phyloP scores from a whole-genome alignment of 2,888 invertebrate species.

The Drosophila paramelanica region DNA sequence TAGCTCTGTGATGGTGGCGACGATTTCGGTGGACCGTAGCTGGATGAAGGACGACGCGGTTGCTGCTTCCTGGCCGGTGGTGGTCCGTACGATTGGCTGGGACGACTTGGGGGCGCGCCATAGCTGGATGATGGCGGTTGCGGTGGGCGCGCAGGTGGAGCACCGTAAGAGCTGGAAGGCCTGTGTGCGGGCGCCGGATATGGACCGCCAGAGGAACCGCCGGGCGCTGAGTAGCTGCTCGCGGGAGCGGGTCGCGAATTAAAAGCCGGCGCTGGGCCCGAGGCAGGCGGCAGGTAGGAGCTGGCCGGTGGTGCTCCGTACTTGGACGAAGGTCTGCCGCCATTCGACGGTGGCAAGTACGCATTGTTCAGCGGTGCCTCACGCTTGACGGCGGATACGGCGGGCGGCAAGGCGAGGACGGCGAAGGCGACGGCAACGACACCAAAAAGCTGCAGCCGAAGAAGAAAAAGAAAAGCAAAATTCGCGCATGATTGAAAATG shows the following conservation, averaged over 20 bases:
- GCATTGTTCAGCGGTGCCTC: conserved; percentile 83
- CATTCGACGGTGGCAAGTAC: conserved; percentile 83
- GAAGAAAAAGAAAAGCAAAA: conserved; percentile 2
- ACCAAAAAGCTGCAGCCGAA: conserved; percentile 53
- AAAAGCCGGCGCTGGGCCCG: conserved; percentile 83
- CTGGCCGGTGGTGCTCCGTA: conserved; percentile 86
- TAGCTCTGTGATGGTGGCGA: conserved; percentile 84
- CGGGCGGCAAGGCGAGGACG: conserved; percentile 50
- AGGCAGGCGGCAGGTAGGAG: conserved; percentile 87
- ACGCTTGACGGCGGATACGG: conserved; percentile 82
- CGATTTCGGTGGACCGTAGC: conserved; percentile 84
- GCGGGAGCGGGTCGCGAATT: conserved; percentile 67
- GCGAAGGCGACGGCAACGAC: conserved; percentile 53
- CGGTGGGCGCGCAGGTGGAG: conserved; percentile 61
- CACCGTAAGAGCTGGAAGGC: conserved; percentile 83
- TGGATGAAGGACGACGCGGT: conserved; percentile 85
- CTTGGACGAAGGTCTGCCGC: conserved; percentile 81
- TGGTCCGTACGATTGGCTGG: conserved; percentile 83
- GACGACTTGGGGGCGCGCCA: conserved; percentile 78
- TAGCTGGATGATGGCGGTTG: conserved; percentile 67
- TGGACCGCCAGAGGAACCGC: conserved; percentile 67
- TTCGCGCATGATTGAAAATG: conserved; percentile 32
- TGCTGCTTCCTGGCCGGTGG: conserved; percentile 81
- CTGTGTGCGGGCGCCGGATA: conserved; percentile 68
- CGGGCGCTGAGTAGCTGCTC: conserved; percentile 84